These are phyloP conservation scores for Brachyhypopomus gauderio DNA, from an alignment of 2,113 vertebrate genomes.

Conservation along the genomic window DNA sequence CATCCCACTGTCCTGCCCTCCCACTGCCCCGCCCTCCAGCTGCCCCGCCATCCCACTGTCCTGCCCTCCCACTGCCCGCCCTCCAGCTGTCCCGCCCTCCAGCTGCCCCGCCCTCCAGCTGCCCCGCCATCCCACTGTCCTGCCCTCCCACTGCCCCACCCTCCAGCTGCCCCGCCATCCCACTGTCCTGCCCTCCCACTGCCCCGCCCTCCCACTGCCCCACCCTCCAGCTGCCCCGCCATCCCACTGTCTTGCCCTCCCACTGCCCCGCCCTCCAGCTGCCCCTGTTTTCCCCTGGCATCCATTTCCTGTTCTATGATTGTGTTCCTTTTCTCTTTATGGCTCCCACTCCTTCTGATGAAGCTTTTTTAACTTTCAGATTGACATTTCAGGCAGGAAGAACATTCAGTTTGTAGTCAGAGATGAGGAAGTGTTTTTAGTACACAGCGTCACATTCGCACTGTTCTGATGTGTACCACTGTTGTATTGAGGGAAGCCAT, in stretches of 20 bases:
- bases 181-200: no score
- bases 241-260: no score
- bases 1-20: background rate
- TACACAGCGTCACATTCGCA: background rate
- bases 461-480: background rate
- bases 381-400: constrained; percentile 53
- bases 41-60: no score
- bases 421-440: constrained; percentile 17
- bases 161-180: no score
- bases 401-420: constrained; percentile 26
- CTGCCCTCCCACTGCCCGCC: no score
- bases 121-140: no score
- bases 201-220: no score
- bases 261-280: background rate
- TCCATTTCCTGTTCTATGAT: constrained; percentile 72
- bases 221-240: no score
- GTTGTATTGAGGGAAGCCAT: no score
- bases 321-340: constrained; percentile 65
- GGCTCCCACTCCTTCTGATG: constrained; percentile 39
- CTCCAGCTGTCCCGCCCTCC: no score
- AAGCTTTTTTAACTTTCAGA: constrained; percentile 47
- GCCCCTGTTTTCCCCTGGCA: constrained; percentile 57
- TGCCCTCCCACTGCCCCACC: no score
- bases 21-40: constrained; percentile 26
- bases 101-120: background rate